Evolutionary conservation across 37 sponge, comb jelly and placozoan species (phyloP).

Genomic region (Spongilla lacustris): DNA sequence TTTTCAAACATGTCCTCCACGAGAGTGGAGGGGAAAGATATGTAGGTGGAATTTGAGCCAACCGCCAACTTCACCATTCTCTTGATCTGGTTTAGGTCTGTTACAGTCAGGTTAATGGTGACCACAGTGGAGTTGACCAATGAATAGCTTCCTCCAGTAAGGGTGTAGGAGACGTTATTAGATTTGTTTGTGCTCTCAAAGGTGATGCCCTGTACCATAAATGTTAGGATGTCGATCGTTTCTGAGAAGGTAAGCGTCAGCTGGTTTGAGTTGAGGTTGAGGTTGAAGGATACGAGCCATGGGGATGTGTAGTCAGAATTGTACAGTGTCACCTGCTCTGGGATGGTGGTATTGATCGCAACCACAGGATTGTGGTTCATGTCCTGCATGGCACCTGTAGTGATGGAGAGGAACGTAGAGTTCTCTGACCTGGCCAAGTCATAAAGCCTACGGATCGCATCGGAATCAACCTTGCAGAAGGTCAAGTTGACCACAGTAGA

Average conservation of each 20-base stretch:
- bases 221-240: conserved; percentile 55
- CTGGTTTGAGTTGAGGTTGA: conserved; percentile 50
- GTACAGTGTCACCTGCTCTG: conserved; percentile 38
- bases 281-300: conserved; percentile 54
- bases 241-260: conserved; percentile 75
- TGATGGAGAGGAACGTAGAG: conserved; percentile 77
- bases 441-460: conserved; percentile 82
- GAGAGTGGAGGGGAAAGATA: conserved; percentile 49
- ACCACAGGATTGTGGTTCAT: conserved; percentile 77
- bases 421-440: conserved; percentile 69
- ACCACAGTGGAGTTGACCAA: conserved; percentile 78
- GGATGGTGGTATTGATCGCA: conserved; percentile 7
- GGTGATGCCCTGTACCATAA: conserved; percentile 37
- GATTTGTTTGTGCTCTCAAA: conserved; percentile 8
- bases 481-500: conserved; percentile 60
- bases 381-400: conserved; percentile 59
- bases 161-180: background rate
- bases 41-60: conserved; percentile 48
- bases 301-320: conserved; percentile 78
- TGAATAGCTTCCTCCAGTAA: conserved; percentile 64
- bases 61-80: conserved; percentile 54
- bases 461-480: conserved; percentile 74
- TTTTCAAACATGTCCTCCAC: conserved; percentile 85
- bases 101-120: conserved; percentile 58
- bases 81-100: conserved; percentile 78